Base-by-base conservation (phyloP, 2,888 invertebrate genomes). In the Listrodromus nycthemerus region DNA sequence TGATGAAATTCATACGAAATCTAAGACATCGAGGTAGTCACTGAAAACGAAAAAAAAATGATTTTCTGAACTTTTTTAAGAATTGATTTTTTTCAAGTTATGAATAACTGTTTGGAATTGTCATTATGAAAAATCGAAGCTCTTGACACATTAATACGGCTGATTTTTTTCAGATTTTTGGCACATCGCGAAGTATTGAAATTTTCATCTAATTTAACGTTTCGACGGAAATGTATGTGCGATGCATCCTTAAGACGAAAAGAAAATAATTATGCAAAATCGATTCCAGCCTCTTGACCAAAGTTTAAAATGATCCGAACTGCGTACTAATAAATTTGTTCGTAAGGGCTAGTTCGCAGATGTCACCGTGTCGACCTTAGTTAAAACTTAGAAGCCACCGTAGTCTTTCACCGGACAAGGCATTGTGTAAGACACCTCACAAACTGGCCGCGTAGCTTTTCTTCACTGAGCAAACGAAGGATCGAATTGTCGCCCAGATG, bases 381-480 rank as follows among this genome's bases (percentile, higher is more conserved):
- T 52, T 19, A 21, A 52, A 52, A 21, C 50, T 45, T 45, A 45
- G 41, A 27, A 58, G 58, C 13, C 58, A 58, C 24, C 58, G 21
- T 16, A 58, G 58, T 27, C 10, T 24, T 58, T 58, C 24, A 24
- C 10, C 16, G 13, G 10, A 27, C 21, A 27, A 19, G 8, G 19
- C 52, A 16, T 24, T 58, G 58, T 27, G 58, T 24, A 7, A 7
- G 21, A 58, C 27, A 27, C 16, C n/a, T 30, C 30, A 1, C 16
- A 30, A 61, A 30, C n/a, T 13, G 27, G 24, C 6, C 61, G 27
- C 27, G 61, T 48, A 48, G 37, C 19, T 70, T 8, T 30, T 52
- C 30, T 19, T 50, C 50, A 13, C 21, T 55, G 27, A 69, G 33
- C 63, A 63, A 74, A 63, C 73, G 48, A 63, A 73, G 58, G 45